Percentiles rank a stretch among this genome's conserved stretches.
phyloP scores from a whole-genome alignment of 2,113 vertebrate species.

The Gallinago paraguaiae region DNA sequence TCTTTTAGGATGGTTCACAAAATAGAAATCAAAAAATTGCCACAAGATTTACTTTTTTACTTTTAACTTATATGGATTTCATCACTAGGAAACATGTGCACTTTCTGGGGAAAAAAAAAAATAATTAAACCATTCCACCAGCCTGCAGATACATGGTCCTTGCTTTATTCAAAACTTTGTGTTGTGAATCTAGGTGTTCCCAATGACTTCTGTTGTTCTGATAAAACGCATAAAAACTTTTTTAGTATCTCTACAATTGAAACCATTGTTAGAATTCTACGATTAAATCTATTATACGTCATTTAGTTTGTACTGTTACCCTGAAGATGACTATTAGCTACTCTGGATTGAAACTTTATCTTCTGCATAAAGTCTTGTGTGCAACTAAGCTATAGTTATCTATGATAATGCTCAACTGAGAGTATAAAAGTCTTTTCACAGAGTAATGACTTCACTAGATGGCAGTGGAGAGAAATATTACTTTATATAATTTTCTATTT shows the following conservation, averaged over 20 bases:
- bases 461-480: constrained; percentile 40
- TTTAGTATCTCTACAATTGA: background rate
- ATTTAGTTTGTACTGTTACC: background rate
- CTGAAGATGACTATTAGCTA: background rate
- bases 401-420: background rate
- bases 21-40: background rate
- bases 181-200: background rate
- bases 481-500: background rate
- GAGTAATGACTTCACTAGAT: constrained; percentile 21
- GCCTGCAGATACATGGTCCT: background rate
- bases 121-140: background rate
- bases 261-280: background rate
- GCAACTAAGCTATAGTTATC: background rate
- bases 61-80: background rate
- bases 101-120: background rate
- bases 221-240: background rate
- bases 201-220: background rate
- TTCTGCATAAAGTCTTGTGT: background rate
- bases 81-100: background rate
- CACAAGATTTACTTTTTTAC: background rate
- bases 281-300: background rate
- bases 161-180: background rate
- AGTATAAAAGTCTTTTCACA: background rate
- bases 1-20: background rate
- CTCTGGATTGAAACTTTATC: background rate